Conservation (phyloP, 2,888 invertebrate genomes). For the Vanessa cardui region DNA sequence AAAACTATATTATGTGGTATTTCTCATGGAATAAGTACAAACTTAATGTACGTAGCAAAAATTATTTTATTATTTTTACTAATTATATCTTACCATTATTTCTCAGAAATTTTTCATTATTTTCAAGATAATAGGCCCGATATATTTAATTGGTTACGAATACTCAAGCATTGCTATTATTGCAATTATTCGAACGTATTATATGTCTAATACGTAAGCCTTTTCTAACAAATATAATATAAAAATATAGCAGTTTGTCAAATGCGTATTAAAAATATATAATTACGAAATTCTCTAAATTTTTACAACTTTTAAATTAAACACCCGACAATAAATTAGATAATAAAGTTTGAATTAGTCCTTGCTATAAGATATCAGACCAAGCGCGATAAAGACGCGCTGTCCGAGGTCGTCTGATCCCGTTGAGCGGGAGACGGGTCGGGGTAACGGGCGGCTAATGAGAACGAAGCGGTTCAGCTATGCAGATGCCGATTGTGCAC, state of each 20-base stretch:
- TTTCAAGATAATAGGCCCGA: too few species aligned
- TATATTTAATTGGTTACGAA: too few species aligned
- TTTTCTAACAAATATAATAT: too few species aligned
- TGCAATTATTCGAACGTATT: too few species aligned
- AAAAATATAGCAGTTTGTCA: too few species aligned
- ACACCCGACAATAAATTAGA: neutral
- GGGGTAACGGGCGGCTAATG: conserved; percentile 77
- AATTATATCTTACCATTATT: too few species aligned
- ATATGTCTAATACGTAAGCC: too few species aligned
- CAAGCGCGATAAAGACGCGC: conserved; percentile 31
- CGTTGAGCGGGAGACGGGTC: conserved; percentile 49
- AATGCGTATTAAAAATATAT: neutral
- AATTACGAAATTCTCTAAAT: neutral
- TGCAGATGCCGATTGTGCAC: conserved; percentile 66
- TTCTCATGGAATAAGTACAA: too few species aligned
- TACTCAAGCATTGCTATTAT: too few species aligned
- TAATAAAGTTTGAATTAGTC: conserved; percentile 14
- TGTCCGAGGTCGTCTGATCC: conserved; percentile 53
- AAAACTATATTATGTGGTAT: neutral
- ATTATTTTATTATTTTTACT: too few species aligned
- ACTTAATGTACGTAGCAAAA: too few species aligned
- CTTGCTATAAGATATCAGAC: conserved; percentile 26
- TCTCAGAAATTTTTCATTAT: too few species aligned
- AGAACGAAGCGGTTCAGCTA: conserved; percentile 76
- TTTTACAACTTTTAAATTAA: neutral